Conservation (phyloP, 2,888 invertebrate species). For the Oligia strigilis region DNA sequence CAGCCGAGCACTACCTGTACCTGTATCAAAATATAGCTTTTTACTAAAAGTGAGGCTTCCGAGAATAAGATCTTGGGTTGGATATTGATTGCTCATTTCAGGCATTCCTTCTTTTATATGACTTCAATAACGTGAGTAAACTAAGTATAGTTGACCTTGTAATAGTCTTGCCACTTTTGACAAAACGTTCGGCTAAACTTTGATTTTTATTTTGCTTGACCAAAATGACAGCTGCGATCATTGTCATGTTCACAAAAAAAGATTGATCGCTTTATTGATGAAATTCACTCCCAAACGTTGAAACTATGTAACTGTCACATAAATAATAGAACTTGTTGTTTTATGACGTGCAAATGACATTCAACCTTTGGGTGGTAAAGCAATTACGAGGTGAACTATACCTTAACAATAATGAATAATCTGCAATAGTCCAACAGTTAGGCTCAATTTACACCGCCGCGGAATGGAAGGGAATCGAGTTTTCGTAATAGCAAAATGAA, state of each 20-base stretch:
- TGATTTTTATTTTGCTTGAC: no score
- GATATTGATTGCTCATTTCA: background rate
- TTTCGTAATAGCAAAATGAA: no score
- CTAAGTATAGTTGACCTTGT: background rate
- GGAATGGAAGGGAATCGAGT: no score
- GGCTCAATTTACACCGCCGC: no score
- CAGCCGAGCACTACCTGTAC: background rate
- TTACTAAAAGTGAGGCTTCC: background rate
- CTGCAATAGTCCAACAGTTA: background rate
- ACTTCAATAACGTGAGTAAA: background rate
- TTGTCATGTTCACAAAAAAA: no score
- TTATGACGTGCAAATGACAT: background rate
- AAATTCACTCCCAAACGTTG: background rate
- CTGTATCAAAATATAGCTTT: background rate
- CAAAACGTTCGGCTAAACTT: background rate
- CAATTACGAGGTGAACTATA: background rate
- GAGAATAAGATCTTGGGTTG: background rate
- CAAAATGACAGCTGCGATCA: no score
- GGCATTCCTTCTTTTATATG: background rate
- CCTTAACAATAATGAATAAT: background rate
- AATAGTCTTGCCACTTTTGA: background rate
- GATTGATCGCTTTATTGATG: background rate
- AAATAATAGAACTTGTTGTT: background rate
- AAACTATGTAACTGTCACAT: background rate
- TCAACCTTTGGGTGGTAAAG: background rate